Evolutionary conservation across 2,113 vertebrate species (phyloP).

Genomic region (Melanocharis versteri): DNA sequence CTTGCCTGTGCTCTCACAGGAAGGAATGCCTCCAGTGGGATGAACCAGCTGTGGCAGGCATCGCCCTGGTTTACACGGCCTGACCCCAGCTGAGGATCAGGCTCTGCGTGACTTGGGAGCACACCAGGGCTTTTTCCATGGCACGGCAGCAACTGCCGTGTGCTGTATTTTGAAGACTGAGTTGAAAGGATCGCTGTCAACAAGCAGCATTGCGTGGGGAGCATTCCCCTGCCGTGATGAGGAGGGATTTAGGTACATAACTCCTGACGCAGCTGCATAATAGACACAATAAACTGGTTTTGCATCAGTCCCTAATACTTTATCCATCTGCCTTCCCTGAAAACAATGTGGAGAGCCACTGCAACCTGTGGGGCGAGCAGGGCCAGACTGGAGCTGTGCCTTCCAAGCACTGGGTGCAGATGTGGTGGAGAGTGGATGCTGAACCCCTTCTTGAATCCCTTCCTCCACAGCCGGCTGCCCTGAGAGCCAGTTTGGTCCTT

Average conservation of each 20-base stretch:
- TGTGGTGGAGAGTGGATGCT: background rate
- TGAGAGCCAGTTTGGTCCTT: background rate
- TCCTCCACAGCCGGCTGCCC: background rate
- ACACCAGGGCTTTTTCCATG: background rate
- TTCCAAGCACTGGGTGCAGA: background rate
- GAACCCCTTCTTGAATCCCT: background rate
- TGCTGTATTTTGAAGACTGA: background rate
- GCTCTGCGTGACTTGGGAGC: background rate
- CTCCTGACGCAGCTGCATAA: background rate
- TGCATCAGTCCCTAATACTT: background rate
- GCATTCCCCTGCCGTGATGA: background rate
- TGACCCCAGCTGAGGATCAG: background rate
- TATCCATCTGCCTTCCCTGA: background rate
- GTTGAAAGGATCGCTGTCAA: background rate
- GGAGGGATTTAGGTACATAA: background rate
- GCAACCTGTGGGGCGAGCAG: background rate
- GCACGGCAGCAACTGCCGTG: background rate
- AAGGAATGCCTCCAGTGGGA: background rate
- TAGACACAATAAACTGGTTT: background rate
- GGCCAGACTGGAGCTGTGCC: background rate
- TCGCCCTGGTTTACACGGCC: rapidly evolving
- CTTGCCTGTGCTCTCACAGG: background rate
- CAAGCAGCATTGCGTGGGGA: background rate
- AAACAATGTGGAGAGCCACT: background rate
- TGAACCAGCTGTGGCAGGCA: background rate